phyloP scores from a whole-genome alignment of 1,140 invertebrate genomes.

The Maniola jurtina region DNA sequence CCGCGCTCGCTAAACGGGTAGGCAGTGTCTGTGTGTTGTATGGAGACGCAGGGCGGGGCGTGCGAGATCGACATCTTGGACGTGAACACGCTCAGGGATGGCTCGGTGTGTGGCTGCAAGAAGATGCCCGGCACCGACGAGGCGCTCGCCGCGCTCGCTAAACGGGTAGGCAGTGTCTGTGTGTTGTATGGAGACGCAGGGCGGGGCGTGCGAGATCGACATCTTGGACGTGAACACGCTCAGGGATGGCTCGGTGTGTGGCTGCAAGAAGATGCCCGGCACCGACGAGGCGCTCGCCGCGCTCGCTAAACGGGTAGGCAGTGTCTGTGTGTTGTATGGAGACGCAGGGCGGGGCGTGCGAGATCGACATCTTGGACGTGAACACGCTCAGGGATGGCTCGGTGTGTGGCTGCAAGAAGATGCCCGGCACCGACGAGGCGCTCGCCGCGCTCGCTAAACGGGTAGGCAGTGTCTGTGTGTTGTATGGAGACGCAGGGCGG shows the following conservation, averaged over 20 bases:
- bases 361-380: constrained; percentile 39
- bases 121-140: neutral
- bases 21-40: neutral
- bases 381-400: constrained; percentile 26
- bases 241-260: constrained; percentile 28
- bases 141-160: constrained; percentile 20
- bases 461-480: constrained; percentile 25
- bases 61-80: constrained; percentile 41
- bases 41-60: constrained; percentile 28
- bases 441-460: constrained; percentile 25
- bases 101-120: constrained; percentile 29
- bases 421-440: neutral
- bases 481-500: constrained; percentile 25
- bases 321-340: constrained; percentile 3
- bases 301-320: constrained; percentile 33
- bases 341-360: constrained; percentile 30
- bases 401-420: constrained; percentile 25
- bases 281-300: constrained; percentile 2
- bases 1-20: constrained; percentile 34
- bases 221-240: constrained; percentile 39
- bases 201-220: constrained; percentile 26
- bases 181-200: constrained; percentile 28
- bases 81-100: constrained; percentile 22
- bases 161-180: constrained; percentile 28
- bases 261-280: constrained; percentile 5